Conservation (phyloP, 2,888 invertebrate genomes). For the Noctua janthe region DNA sequence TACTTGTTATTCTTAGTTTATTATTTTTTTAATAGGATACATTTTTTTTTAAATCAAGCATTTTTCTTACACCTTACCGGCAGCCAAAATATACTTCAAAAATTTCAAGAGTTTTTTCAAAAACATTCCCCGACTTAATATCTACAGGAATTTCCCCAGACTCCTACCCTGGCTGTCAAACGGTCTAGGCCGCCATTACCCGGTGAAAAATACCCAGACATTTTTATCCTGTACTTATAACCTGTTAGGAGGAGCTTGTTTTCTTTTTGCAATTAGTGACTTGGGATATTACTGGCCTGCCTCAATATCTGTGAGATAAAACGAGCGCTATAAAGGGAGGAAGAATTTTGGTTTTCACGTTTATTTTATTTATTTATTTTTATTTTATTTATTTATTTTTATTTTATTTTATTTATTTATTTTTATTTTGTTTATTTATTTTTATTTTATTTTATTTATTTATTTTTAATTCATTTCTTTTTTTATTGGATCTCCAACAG, state of each 20-base stretch:
- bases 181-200: conserved; percentile 76
- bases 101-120: not conserved
- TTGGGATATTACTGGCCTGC: conserved; percentile 60
- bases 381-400: no score
- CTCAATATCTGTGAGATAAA: conserved; percentile 51
- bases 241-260: conserved; percentile 75
- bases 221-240: conserved; percentile 83
- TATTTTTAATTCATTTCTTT: no score
- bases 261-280: conserved; percentile 76
- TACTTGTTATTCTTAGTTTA: not conserved
- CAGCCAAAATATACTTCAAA: not conserved
- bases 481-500: no score
- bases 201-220: conserved; percentile 83
- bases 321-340: not conserved
- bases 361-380: not conserved
- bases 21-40: not conserved
- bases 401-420: no score
- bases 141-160: conserved; percentile 18
- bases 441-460: no score
- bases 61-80: not conserved
- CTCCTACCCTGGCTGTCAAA: conserved; percentile 72
- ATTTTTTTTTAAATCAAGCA: not conserved
- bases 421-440: no score
- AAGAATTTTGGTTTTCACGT: not conserved
- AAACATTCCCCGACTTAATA: not conserved